Evolutionary conservation across 2,113 vertebrate species (phyloP).

Genomic region (Cheilinus undulatus): DNA sequence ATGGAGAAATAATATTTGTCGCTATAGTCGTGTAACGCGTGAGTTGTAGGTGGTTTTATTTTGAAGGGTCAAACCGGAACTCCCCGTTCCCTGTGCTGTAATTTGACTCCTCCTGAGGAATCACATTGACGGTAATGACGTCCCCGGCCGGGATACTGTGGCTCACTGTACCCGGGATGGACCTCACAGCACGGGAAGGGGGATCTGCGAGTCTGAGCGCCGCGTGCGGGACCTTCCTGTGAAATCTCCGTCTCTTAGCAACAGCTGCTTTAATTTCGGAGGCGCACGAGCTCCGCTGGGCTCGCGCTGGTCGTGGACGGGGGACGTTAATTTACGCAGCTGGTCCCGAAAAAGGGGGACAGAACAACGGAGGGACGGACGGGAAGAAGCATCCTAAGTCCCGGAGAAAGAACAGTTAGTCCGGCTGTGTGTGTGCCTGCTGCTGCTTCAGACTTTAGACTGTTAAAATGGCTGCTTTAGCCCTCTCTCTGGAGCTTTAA

Average conservation of each 20-base stretch:
- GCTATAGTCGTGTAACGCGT: too few species aligned
- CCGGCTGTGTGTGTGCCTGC: background rate
- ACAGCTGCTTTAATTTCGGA: background rate
- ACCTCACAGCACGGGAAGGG: conserved; percentile 39
- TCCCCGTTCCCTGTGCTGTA: fast-evolving
- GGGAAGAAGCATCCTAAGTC: conserved; percentile 44
- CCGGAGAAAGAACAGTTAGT: conserved; percentile 1
- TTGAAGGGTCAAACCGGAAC: conserved; percentile 9
- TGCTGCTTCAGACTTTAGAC: background rate
- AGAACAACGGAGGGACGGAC: conserved; percentile 48
- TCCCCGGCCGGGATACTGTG: conserved; percentile 56
- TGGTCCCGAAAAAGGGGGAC: conserved; percentile 52
- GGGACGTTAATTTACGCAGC: conserved; percentile 4
- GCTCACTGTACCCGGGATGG: conserved; percentile 60
- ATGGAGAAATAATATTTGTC: too few species aligned
- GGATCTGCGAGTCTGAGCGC: conserved; percentile 24
- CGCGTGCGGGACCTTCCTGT: conserved; percentile 6
- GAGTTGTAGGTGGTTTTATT: conserved; percentile 29
- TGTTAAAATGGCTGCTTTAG: background rate
- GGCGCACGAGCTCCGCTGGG: background rate
- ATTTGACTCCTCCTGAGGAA: conserved; percentile 3
- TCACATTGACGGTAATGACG: conserved; percentile 35
- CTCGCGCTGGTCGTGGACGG: background rate
- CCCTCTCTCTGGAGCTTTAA: background rate
- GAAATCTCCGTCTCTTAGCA: background rate